A percentile compares a stretch with the other conserved stretches of the same genome.
phyloP scores from a whole-genome alignment of 2,888 invertebrate genomes.

The Lottia scabra region DNA sequence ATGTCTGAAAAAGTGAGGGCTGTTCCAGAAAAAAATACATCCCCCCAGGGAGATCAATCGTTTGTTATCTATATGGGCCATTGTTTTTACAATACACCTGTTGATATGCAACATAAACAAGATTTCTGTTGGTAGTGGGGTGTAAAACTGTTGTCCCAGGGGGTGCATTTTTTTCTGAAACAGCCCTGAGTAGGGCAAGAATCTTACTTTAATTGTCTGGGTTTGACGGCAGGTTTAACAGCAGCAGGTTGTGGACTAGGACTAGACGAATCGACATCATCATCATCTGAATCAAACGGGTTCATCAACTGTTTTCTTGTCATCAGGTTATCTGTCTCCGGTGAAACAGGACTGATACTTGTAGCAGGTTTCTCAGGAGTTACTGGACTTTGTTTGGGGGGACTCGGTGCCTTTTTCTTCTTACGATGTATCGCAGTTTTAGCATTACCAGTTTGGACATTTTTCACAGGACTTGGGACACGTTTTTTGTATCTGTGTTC shows the following conservation, averaged over 20 bases:
- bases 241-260: slow-evolving; percentile 5
- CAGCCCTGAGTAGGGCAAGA: no score
- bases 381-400: slow-evolving; percentile 17
- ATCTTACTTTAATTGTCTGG: neutral
- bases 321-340: slow-evolving; percentile 74
- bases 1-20: no score
- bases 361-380: neutral
- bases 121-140: no score
- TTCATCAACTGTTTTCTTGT: slow-evolving; percentile 87
- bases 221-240: neutral
- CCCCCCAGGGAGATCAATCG: no score
- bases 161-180: no score
- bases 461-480: neutral
- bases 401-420: slow-evolving; percentile 30
- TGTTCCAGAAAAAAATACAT: no score
- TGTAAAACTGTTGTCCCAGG: no score
- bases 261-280: slow-evolving; percentile 72
- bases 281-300: slow-evolving; percentile 91
- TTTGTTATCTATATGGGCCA: no score
- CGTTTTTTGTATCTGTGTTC: neutral
- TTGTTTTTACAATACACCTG: no score
- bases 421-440: slow-evolving; percentile 12
- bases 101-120: no score
- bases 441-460: neutral
- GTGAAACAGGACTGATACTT: neutral